Conservation (phyloP, 2,797 vertebrate genomes). For the Spinus olivaceus region DNA sequence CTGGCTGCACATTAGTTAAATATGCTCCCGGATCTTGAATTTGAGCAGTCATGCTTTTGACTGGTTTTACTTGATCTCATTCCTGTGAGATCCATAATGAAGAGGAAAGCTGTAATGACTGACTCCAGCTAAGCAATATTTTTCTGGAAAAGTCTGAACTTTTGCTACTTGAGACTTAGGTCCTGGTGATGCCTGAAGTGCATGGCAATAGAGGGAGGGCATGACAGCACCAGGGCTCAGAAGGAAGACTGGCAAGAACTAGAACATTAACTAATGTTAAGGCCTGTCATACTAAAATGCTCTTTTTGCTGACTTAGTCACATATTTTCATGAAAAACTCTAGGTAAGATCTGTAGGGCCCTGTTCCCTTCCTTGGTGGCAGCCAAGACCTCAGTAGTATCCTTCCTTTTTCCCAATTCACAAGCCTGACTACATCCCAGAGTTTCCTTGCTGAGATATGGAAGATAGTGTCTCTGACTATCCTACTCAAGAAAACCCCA, state of each 20-base stretch:
- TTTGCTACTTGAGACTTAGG: neutral
- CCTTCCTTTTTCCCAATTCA: neutral
- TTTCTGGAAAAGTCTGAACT: neutral
- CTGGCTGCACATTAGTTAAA: slow-evolving; percentile 6
- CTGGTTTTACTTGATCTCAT: neutral
- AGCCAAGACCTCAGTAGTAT: neutral
- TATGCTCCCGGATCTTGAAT: neutral
- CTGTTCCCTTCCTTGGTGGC: neutral
- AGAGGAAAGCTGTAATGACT: neutral
- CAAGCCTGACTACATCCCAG: neutral
- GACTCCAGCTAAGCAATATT: neutral
- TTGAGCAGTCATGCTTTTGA: neutral
- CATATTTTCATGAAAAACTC: neutral
- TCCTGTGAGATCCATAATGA: neutral
- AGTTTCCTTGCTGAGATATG: neutral
- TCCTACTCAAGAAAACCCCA: neutral
- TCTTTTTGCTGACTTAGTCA: neutral
- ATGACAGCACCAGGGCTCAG: neutral
- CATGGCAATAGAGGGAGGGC: neutral
- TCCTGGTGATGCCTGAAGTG: neutral
- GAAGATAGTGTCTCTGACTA: neutral
- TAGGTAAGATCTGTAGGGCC: neutral
- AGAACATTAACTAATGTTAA: neutral
- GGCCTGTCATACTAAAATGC: neutral
- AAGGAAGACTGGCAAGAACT: neutral